Base-by-base conservation (phyloP, 1,140 invertebrate genomes). In the Idris sp. region DNA sequence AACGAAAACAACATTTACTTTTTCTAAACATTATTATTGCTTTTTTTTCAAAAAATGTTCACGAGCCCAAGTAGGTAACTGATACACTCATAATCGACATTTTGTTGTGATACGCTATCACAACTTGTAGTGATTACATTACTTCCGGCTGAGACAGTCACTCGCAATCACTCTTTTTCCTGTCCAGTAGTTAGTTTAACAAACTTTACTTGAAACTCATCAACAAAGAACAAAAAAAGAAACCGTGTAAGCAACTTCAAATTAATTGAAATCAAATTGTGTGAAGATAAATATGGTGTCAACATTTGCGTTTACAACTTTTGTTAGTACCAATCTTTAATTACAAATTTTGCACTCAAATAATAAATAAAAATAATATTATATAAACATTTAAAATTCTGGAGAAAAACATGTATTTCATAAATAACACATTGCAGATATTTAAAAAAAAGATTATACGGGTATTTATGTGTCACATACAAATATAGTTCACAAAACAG, bases 61-160 rank as follows among this genome's bases (percentile, higher is more conserved):
- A n/a, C n/a, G n/a, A n/a, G n/a, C n/a, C n/a, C n/a, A n/a, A 46
- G 59, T 71, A 76, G 74, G 61, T 76, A 56, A 43, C 30, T 64
- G 38, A 64, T 64, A 14, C 67, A 43, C 11, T 76, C 41, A 43
- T 80, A 83, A n/a, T 81, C 77, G 56, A 58, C 74, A 43, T 16
- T 72, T 74, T 65, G 46, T 46, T 31, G 30, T 62, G 77, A 81
- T 81, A 80, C 2, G 67, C 76, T 80, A 81, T 81, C 81, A 59
- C 33, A 46, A 22, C 54, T 74, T 77, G 48, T 62, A 38, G 40
- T 56, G 79, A 80, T 83, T 81, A 77, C 67, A 64, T 73, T 74
- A 79, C 64, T 81, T 83, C 81, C 79, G 79, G 43, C 71, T 64
- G 15, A 71, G 30, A 74, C 69, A 69, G 30, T 51, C 33, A 62